Evolutionary conservation across 2,888 invertebrate genomes (phyloP).

Genomic region (Thymelicus acteon): DNA sequence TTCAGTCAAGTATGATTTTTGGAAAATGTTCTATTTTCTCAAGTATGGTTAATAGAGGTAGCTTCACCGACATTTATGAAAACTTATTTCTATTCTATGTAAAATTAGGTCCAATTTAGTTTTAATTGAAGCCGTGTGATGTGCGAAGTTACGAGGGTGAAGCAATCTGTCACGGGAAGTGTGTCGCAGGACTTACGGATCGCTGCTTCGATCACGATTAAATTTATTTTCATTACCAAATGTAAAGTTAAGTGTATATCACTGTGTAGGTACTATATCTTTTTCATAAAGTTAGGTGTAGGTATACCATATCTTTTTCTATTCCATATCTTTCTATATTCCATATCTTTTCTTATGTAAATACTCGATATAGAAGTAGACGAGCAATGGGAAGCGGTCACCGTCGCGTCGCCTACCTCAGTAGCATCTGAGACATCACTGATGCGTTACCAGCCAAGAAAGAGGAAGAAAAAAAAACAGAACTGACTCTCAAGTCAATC

Average conservation of each 20-base stretch:
- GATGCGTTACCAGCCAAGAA: no score
- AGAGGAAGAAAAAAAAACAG: no score
- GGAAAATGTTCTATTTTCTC: not conserved
- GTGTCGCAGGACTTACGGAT: slow-evolving; percentile 23
- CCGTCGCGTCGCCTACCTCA: no score
- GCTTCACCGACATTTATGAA: no score
- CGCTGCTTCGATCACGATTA: slow-evolving; percentile 20
- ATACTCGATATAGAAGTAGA: no score
- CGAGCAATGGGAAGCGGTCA: no score
- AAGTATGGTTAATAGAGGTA: no score
- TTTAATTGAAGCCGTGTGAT: slow-evolving; percentile 34
- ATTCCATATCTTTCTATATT: no score
- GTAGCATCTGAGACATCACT: no score
- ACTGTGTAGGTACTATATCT: not conserved
- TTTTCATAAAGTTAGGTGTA: not conserved
- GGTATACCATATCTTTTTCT: no score
- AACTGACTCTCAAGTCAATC: no score
- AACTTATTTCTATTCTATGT: not conserved
- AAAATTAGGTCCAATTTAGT: not conserved
- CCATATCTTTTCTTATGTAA: no score
- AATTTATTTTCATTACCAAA: slow-evolving; percentile 41
- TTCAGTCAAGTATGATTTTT: not conserved
- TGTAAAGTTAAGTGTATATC: not conserved
- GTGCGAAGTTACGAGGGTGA: slow-evolving; percentile 27
- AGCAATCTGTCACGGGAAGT: slow-evolving; percentile 36